A percentile compares a stretch with the other conserved stretches of the same genome.
Evolutionary conservation across 2,888 invertebrate species (phyloP).

Genomic region (Cosmorhoe ocellata): DNA sequence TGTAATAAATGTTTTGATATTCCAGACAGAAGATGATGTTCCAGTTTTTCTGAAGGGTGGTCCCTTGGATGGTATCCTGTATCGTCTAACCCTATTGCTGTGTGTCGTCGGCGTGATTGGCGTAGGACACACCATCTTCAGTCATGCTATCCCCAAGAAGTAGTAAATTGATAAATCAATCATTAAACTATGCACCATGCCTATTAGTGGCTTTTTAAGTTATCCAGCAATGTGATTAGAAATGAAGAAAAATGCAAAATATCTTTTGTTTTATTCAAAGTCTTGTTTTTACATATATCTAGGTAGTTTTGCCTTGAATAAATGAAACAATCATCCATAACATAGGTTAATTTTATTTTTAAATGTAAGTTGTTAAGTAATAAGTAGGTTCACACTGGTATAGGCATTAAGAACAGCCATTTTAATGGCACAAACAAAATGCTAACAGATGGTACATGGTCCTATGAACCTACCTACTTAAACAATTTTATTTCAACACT

Average conservation of each 20-base stretch:
- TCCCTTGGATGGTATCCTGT: conserved; percentile 73
- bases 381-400: no score
- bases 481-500: not conserved
- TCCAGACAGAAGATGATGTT: conserved; percentile 81
- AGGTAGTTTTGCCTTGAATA: no score
- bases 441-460: no score
- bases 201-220: conserved; percentile 56
- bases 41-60: conserved; percentile 84
- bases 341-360: no score
- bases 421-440: no score
- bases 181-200: conserved; percentile 48
- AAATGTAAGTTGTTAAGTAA: no score
- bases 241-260: conserved; percentile 45
- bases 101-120: conserved; percentile 63
- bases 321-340: no score
- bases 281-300: not conserved
- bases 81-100: conserved; percentile 67
- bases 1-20: conserved; percentile 30
- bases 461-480: conserved; percentile 1
- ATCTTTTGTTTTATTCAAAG: conserved; percentile 11
- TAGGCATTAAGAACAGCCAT: no score
- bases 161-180: conserved; percentile 45
- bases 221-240: conserved; percentile 51
- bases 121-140: conserved; percentile 64
- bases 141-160: conserved; percentile 67